Evolutionary conservation across 2,113 vertebrate species (phyloP).

Genomic region (Bothrops jararaca): DNA sequence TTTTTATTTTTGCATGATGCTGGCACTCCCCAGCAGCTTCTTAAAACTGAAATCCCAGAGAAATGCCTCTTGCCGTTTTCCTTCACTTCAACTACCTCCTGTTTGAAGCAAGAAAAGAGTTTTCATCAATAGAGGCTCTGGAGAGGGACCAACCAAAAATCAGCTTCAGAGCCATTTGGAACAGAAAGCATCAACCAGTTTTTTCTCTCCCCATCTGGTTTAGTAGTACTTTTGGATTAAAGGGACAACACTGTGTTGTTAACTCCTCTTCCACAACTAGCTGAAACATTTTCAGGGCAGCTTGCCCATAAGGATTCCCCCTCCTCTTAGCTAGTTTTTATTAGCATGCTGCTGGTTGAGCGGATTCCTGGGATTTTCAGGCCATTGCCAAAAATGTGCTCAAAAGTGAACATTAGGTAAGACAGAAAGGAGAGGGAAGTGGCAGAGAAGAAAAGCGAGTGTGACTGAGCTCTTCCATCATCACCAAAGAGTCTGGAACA

Average conservation of each 20-base stretch:
- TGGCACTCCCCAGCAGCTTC: neutral
- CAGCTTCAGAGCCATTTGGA: neutral
- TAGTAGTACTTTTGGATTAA: neutral
- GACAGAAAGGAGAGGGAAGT: neutral
- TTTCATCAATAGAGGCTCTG: neutral
- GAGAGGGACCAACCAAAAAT: neutral
- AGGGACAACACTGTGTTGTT: neutral
- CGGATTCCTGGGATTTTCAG: neutral
- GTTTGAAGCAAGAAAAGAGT: neutral
- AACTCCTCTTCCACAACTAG: neutral
- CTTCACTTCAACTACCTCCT: neutral
- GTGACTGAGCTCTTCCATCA: neutral
- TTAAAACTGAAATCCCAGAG: neutral
- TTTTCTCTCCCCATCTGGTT: neutral
- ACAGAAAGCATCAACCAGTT: too few species aligned
- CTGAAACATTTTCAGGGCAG: neutral
- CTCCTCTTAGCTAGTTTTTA: neutral
- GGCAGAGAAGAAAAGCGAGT: neutral
- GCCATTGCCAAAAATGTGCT: neutral
- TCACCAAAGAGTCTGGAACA: neutral
- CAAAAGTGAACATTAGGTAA: neutral
- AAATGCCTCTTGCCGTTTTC: neutral
- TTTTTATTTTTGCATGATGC: neutral
- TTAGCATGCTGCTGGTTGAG: constrained; percentile 1
- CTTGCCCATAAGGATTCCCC: fast-evolving